phyloP scores from a whole-genome alignment of 2,888 invertebrate genomes.

The Coenonympha arcania region DNA sequence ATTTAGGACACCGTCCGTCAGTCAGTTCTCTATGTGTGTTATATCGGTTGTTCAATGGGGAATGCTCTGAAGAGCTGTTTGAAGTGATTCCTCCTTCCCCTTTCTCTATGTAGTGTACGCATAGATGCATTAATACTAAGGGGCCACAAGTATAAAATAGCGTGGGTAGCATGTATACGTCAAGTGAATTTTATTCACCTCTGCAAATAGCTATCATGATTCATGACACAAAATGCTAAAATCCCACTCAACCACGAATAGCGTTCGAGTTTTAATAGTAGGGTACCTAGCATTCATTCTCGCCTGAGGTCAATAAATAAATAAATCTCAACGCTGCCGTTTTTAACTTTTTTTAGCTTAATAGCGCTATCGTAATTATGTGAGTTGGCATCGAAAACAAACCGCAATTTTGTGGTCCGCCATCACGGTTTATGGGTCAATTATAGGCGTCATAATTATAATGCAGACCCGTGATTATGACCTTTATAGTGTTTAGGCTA shows the following conservation, averaged over 20 bases:
- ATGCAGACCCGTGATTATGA: slow-evolving; percentile 31
- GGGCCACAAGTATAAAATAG: too few relatives aligned
- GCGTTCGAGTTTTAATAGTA: slow-evolving; percentile 19
- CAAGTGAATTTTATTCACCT: too few relatives aligned
- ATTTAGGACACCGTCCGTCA: too few relatives aligned
- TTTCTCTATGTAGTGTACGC: too few relatives aligned
- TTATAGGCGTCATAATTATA: slow-evolving; percentile 69
- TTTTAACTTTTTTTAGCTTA: slow-evolving; percentile 53
- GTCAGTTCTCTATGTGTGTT: too few relatives aligned
- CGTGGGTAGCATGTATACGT: too few relatives aligned
- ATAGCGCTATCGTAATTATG: slow-evolving; percentile 60
- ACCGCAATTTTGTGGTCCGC: slow-evolving; percentile 61
- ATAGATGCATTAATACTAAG: too few relatives aligned
- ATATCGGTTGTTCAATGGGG: too few relatives aligned
- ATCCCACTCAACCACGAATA: neutral
- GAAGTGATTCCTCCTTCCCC: too few relatives aligned
- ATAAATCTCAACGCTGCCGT: slow-evolving; percentile 60
- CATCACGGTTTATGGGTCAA: slow-evolving; percentile 65
- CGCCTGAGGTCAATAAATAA: slow-evolving; percentile 63
- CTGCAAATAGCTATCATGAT: too few relatives aligned
- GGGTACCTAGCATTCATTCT: slow-evolving; percentile 39
- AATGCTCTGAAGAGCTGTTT: too few relatives aligned
- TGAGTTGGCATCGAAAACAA: slow-evolving; percentile 65
- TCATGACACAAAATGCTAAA: too few relatives aligned
- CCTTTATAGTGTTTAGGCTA: slow-evolving; percentile 28